Base-by-base conservation (phyloP, 2,113 vertebrate genomes). In the Columbina picui region DNA sequence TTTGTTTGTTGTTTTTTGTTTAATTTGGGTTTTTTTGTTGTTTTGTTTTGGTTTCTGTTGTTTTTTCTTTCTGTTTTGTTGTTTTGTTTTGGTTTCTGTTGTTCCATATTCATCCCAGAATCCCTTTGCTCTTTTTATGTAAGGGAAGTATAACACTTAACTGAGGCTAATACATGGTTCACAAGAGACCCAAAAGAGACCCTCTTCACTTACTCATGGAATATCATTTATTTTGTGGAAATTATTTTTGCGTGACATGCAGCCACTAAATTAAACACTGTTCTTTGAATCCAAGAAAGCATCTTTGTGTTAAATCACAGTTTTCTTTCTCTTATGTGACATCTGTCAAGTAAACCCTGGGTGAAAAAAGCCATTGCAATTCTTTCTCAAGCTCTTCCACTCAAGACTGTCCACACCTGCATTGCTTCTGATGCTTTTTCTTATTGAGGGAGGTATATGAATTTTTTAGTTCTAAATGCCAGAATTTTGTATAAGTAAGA, bases 351-450 rank as follows among this genome's bases (percentile, higher is more conserved):
- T 64, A 95, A 93, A 67, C 2, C 30, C 20, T 52, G 78, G 61
- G 43, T 1, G 29, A 30, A 43, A 30, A 65, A 93, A 22, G 20
- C 55, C 47, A 49, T 38, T 34, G 57, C 36, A 64, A 30, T 26
- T 94, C 68, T 94, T 94, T 26, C 19, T 84, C 59, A 59, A 70
- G 63, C 34, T 36, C 30, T 70, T 96, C 64, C 39, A 70, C 61
- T 43, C 52, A 84, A 49, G 38, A 38, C 27, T 94, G 47, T 71
- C 61, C 47, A 5, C n/a, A 65, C 83, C 26, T 75, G 23, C 84
- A 23, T 38, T 60, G 19, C 36, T 14, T 95, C 41, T 96, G n/a
- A n/a, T n/a, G 38, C 47, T 94, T 96, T 96, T 97, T 95, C 30
- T 49, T 69, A 18, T 75, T 96, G 65, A 88, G 53, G 56, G 41